These are phyloP conservation scores for Oncopeltus fasciatus DNA, from an alignment of 1,140 invertebrate species.

Conservation along the genomic window DNA sequence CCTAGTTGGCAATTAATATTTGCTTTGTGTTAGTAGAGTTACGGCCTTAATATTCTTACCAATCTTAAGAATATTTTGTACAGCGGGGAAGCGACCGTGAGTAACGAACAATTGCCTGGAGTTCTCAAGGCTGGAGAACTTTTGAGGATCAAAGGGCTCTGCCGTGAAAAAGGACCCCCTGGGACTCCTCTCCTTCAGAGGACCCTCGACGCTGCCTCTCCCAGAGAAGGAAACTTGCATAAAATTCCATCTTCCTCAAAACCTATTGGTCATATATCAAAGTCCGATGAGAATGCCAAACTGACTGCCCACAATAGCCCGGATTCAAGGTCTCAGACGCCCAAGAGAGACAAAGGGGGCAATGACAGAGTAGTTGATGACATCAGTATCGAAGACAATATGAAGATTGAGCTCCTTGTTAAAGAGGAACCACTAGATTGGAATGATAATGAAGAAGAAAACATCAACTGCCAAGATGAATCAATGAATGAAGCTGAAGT, in stretches of 20 bases:
- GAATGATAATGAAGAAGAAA: conserved; percentile 31
- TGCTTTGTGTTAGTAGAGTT: too few species aligned
- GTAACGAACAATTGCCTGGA: conserved; percentile 62
- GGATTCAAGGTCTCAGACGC: too few species aligned
- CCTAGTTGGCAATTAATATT: too few species aligned
- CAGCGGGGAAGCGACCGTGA: conserved; percentile 68
- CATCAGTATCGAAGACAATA: conserved; percentile 21
- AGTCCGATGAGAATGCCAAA: not conserved
- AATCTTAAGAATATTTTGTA: too few species aligned
- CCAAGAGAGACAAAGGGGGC: not conserved
- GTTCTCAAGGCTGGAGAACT: conserved; percentile 65
- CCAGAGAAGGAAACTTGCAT: not conserved
- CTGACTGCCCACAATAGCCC: not conserved
- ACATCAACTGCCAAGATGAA: not conserved
- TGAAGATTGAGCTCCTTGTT: conserved; percentile 36
- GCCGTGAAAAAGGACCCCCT: conserved; percentile 10
- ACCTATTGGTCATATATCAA: not conserved
- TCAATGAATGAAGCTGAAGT: conserved; percentile 26
- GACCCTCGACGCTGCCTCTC: not conserved
- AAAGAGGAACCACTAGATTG: conserved; percentile 54
- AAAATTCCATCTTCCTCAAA: not conserved
- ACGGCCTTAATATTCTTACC: too few species aligned
- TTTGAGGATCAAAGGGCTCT: conserved; percentile 42
- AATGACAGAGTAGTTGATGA: not conserved
- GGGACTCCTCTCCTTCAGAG: not conserved